phyloP scores from a whole-genome alignment of 2,113 vertebrate species.

The Petrocephalus zakoni region DNA sequence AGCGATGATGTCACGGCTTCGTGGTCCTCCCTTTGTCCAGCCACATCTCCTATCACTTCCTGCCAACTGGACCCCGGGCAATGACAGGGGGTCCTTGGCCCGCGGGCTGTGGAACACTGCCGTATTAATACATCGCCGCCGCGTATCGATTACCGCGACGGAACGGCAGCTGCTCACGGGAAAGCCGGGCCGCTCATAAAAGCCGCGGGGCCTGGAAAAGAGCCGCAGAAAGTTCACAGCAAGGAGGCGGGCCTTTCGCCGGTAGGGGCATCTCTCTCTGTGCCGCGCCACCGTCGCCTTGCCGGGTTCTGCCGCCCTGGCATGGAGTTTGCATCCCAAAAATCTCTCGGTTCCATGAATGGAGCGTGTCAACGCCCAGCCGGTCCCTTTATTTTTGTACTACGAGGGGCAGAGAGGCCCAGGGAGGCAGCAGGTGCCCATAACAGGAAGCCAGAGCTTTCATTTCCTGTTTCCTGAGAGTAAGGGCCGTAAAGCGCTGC shows the following conservation, averaged over 20 bases:
- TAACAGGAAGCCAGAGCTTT: background rate
- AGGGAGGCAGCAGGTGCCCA: background rate
- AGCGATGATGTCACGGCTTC: slow-evolving; percentile 7
- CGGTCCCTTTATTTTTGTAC: background rate
- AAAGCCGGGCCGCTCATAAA: background rate
- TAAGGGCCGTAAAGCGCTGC: no score
- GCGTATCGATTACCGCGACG: background rate
- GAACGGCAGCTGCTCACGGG: background rate
- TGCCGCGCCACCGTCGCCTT: background rate
- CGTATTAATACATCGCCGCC: background rate
- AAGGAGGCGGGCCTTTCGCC: background rate
- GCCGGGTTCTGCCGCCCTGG: background rate
- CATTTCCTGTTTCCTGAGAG: background rate
- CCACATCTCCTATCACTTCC: background rate
- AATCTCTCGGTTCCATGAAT: background rate
- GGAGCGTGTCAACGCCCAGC: background rate
- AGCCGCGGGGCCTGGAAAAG: background rate
- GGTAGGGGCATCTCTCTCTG: background rate
- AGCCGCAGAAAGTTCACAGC: background rate
- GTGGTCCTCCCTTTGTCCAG: background rate
- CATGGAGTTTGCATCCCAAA: background rate
- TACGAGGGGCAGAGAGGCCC: background rate
- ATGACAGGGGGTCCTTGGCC: no score
- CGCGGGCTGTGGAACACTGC: background rate
- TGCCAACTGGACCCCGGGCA: background rate